A percentile compares a stretch with the other conserved stretches of the same genome.
Conservation (phyloP, 2,113 vertebrate species). For the Rhabdomys dilectus region DNA sequence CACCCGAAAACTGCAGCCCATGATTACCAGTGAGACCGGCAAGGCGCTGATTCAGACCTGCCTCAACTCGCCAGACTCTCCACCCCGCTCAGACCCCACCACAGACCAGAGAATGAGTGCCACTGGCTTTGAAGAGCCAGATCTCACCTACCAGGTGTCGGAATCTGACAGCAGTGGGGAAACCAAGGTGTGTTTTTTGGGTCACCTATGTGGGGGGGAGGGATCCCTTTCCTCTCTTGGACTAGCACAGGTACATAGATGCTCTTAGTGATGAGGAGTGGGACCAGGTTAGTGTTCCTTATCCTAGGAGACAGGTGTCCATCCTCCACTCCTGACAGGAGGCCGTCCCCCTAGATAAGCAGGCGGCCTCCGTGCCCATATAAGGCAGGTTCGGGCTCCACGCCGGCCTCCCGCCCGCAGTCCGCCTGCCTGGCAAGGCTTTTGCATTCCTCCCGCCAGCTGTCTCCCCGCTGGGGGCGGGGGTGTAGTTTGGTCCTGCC, state of each 20-base stretch:
- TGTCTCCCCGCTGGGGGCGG: conserved; percentile 78
- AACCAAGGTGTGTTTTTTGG: conserved; percentile 91
- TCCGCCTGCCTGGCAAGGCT: conserved; percentile 79
- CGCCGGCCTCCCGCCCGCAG: conserved; percentile 88
- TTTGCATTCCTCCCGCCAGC: conserved; percentile 82
- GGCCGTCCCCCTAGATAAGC: conserved; percentile 96
- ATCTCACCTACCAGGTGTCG: conserved; percentile 99
- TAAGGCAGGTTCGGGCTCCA: conserved; percentile 98
- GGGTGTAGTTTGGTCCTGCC: conserved; percentile 72
- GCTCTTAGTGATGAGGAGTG: not conserved
- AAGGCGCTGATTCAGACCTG: conserved; percentile 99
- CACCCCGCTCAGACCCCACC: conserved; percentile 96
- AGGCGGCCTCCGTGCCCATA: conserved; percentile 97
- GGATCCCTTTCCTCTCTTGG: not conserved
- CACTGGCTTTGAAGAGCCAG: conserved; percentile 98
- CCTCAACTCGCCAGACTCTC: conserved; percentile 99
- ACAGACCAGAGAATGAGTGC: conserved; percentile 99
- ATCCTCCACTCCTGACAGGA: conserved; percentile 74
- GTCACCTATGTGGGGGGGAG: not conserved
- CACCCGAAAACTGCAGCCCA: conserved; percentile 98
- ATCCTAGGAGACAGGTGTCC: conserved; percentile 77
- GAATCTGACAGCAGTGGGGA: conserved; percentile 99
- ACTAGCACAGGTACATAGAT: conserved; percentile 11
- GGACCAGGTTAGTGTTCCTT: conserved; percentile 9
- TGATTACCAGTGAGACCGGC: conserved; percentile 99